Conservation (phyloP, 2,888 invertebrate genomes). For the Unio delphinus region DNA sequence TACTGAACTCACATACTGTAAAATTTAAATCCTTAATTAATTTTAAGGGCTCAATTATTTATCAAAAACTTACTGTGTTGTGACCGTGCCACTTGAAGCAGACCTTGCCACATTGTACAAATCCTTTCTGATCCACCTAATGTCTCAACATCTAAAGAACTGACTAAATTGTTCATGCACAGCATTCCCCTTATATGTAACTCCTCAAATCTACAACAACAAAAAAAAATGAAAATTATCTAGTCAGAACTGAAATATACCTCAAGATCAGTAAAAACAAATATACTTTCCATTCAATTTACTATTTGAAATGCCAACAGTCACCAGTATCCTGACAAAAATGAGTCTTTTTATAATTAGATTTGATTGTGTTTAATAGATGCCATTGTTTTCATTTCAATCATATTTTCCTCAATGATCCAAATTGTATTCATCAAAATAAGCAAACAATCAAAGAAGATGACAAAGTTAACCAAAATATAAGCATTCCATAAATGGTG, state of each 20-base stretch:
- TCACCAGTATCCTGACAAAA: too few relatives aligned
- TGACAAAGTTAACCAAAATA: too few relatives aligned
- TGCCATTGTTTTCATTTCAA: neutral
- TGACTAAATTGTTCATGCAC: slow-evolving; percentile 81
- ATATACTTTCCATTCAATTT: too few relatives aligned
- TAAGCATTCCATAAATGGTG: too few relatives aligned
- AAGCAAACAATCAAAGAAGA: too few relatives aligned
- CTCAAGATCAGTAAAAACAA: too few relatives aligned
- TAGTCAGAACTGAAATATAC: too few relatives aligned
- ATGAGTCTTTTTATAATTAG: too few relatives aligned
- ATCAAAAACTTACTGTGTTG: slow-evolving; percentile 68
- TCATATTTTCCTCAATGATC: neutral
- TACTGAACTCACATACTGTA: too few relatives aligned
- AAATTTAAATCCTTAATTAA: neutral
- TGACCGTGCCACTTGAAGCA: slow-evolving; percentile 78
- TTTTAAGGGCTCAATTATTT: neutral
- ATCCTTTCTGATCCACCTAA: slow-evolving; percentile 76
- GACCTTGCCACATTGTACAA: slow-evolving; percentile 77
- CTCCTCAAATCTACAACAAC: slow-evolving; percentile 45
- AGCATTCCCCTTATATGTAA: slow-evolving; percentile 79
- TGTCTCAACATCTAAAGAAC: slow-evolving; percentile 77
- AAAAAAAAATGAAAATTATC: too few relatives aligned
- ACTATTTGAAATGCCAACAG: too few relatives aligned
- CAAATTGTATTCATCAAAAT: too few relatives aligned
- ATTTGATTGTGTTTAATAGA: neutral